A percentile compares a stretch with the other conserved stretches of the same genome.
Conservation (phyloP, 2,113 vertebrate genomes). For the Porphyrio hochstetteri region DNA sequence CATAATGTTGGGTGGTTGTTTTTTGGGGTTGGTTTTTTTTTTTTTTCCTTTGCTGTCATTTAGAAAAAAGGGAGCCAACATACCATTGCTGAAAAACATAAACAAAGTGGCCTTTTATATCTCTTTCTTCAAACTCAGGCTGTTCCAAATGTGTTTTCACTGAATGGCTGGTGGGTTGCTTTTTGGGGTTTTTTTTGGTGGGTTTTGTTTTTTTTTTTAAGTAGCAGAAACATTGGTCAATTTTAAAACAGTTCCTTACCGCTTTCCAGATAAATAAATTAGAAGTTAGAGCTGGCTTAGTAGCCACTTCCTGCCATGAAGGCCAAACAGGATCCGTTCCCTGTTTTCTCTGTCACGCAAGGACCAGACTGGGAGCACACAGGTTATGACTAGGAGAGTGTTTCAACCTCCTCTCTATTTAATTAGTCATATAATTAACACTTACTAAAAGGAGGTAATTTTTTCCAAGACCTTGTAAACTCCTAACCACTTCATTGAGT, state of each 20-base stretch:
- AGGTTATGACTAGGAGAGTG: conserved; percentile 49
- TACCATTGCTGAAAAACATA: conserved; percentile 45
- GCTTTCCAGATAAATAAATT: conserved; percentile 61
- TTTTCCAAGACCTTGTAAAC: conserved; percentile 52
- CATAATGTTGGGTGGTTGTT: background rate
- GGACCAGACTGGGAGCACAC: background rate
- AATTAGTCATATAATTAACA: conserved; percentile 70
- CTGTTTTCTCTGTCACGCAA: conserved; percentile 64
- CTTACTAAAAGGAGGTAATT: conserved; percentile 58
- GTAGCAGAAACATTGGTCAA: conserved; percentile 10
- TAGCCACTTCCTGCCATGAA: conserved; percentile 56
- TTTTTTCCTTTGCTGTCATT: background rate
- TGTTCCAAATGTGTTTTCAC: conserved; percentile 30
- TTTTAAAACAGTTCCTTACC: conserved; percentile 45
- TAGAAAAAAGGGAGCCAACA: conserved; percentile 31
- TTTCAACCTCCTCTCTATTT: conserved; percentile 61
- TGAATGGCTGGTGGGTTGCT: background rate
- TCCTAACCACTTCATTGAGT: conserved; percentile 40
- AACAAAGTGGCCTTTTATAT: conserved; percentile 52
- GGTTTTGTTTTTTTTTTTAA: background rate
- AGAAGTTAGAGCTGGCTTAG: conserved; percentile 44
- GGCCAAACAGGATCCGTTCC: conserved; percentile 47
- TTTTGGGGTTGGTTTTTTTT: background rate
- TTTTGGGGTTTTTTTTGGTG: background rate
- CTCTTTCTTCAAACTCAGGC: background rate